Evolutionary conservation across 2,888 invertebrate species (phyloP).

Genomic region (Nasonovia ribisnigri): DNA sequence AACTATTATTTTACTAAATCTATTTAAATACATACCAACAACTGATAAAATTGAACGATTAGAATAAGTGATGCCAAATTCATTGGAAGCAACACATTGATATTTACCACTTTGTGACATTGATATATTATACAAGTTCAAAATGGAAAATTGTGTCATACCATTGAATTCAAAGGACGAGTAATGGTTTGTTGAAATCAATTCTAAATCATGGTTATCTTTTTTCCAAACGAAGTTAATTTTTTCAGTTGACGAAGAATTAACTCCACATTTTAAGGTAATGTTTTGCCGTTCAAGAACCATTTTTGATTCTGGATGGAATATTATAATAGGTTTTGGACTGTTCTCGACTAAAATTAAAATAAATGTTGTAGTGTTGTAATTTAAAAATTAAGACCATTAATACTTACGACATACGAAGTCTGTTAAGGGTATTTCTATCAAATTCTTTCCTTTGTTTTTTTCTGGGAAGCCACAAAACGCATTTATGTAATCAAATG

Average conservation of each 20-base stretch:
- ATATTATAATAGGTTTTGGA: conserved; percentile 86
- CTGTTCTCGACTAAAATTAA: conserved; percentile 76
- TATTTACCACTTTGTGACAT: conserved; percentile 89
- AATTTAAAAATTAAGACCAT: neutral
- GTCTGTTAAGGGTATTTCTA: conserved; percentile 73
- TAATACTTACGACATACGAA: conserved; percentile 76
- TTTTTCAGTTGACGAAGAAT: conserved; percentile 81
- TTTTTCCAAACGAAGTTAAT: conserved; percentile 90
- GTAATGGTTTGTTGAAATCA: conserved; percentile 67
- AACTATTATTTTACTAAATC: neutral
- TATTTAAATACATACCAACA: conserved; percentile 75
- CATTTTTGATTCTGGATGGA: conserved; percentile 84
- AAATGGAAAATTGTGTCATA: conserved; percentile 75
- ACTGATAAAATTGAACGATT: conserved; percentile 88
- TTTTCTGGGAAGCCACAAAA: conserved; percentile 76
- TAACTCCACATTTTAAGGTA: conserved; percentile 85
- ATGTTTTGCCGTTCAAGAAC: conserved; percentile 91
- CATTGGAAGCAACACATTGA: conserved; percentile 92
- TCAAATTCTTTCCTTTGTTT: conserved; percentile 76
- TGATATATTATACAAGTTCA: conserved; percentile 82
- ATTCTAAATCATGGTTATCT: conserved; percentile 78
- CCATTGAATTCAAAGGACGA: conserved; percentile 74
- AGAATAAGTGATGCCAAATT: conserved; percentile 91
- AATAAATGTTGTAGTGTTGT: neutral
- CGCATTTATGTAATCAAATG: conserved; percentile 16